Evolutionary conservation across 1,140 invertebrate genomes (phyloP).

Genomic region (Subanguina moxae): DNA sequence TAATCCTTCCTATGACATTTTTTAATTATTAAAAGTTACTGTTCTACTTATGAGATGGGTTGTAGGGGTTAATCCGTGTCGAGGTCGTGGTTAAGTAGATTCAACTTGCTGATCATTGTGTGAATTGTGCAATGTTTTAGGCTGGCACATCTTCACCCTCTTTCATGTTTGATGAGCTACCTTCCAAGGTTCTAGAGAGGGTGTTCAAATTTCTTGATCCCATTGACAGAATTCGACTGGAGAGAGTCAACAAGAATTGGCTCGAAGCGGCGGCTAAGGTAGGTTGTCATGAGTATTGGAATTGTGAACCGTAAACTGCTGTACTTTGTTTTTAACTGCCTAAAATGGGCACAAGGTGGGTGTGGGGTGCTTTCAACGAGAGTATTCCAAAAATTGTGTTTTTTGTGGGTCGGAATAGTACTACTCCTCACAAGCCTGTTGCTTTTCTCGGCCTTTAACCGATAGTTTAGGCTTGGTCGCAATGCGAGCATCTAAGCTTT

Average conservation of each 20-base stretch:
- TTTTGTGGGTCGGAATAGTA: too few relatives aligned
- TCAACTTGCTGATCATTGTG: too few relatives aligned
- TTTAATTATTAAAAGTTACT: too few relatives aligned
- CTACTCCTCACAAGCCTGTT: too few relatives aligned
- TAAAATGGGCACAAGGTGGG: too few relatives aligned
- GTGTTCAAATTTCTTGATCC: conserved; percentile 42
- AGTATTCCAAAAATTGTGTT: too few relatives aligned
- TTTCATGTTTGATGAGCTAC: conserved; percentile 43
- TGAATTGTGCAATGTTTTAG: conserved; percentile 22
- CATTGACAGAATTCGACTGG: conserved; percentile 52
- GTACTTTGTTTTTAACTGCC: too few relatives aligned
- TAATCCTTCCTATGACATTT: too few relatives aligned
- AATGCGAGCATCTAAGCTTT: conserved; percentile 29
- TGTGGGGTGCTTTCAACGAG: too few relatives aligned
- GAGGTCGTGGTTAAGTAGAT: neutral
- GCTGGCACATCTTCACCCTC: neutral
- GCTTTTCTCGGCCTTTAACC: too few relatives aligned
- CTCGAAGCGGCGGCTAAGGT: conserved; percentile 54
- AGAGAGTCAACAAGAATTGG: conserved; percentile 54
- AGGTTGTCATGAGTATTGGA: neutral
- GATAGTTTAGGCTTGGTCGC: conserved; percentile 45
- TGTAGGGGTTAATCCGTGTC: neutral
- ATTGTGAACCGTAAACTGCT: too few relatives aligned
- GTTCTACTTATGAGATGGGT: neutral
- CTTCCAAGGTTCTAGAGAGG: conserved; percentile 37